These are phyloP conservation scores for Pollachius pollachius DNA, from an alignment of 2,113 vertebrate genomes.

Conservation along the genomic window DNA sequence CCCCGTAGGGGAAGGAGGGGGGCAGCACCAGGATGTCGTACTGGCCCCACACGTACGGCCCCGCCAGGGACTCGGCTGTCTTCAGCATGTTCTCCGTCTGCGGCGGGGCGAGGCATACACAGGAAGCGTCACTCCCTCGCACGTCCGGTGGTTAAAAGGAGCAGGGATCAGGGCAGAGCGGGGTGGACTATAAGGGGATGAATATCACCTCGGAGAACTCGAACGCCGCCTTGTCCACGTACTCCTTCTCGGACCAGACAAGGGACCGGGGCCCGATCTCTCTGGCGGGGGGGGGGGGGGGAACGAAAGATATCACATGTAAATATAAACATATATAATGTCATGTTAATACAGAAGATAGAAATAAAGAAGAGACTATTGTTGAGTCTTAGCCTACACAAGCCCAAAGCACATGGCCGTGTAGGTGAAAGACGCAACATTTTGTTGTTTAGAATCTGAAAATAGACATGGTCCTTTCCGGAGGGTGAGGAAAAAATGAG, in stretches of 20 bases:
- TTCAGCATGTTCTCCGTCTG: constrained; percentile 94
- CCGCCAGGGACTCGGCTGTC: constrained; percentile 86
- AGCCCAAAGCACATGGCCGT: background rate
- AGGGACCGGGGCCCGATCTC: constrained; percentile 88
- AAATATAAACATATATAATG: background rate
- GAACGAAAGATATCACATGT: background rate
- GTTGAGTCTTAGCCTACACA: too few species aligned
- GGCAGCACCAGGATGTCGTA: constrained; percentile 93
- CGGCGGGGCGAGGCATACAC: constrained; percentile 24
- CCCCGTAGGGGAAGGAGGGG: constrained; percentile 94
- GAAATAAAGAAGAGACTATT: too few species aligned
- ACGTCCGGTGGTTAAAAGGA: background rate
- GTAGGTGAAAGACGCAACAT: background rate
- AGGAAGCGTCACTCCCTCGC: background rate
- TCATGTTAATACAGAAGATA: background rate
- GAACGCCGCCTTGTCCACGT: constrained; percentile 86
- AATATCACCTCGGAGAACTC: constrained; percentile 92
- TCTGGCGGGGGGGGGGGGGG: constrained; percentile 58
- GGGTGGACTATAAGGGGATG: background rate
- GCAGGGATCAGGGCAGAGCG: background rate
- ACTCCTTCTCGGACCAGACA: constrained; percentile 95
- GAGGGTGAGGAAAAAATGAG: too few species aligned
- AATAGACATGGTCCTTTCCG: too few species aligned
- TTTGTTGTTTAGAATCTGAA: background rate
- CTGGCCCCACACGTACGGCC: constrained; percentile 94